phyloP scores from a whole-genome alignment of 2,113 vertebrate genomes.

The Coryphaenoides rupestris region DNA sequence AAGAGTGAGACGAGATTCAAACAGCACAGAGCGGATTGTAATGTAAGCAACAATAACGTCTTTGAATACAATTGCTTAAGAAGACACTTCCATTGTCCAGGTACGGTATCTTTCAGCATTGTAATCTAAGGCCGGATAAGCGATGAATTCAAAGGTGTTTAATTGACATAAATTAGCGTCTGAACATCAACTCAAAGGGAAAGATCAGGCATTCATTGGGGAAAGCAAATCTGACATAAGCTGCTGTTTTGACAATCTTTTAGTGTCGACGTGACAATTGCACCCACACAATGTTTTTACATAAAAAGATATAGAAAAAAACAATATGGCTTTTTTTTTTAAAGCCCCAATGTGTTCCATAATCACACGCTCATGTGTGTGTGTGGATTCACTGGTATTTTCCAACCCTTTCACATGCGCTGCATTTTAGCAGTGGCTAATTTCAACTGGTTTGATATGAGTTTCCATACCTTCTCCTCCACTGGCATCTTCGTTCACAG shows the following conservation, averaged over 20 bases:
- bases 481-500: too few relatives aligned
- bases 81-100: neutral
- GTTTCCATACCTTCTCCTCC: neutral
- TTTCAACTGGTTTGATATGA: too few relatives aligned
- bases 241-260: neutral
- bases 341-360: neutral
- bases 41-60: neutral
- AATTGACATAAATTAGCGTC: neutral
- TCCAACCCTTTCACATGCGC: too few relatives aligned
- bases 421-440: neutral
- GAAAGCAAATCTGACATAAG: neutral
- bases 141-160: neutral
- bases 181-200: neutral
- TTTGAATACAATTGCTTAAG: neutral
- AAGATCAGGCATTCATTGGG: neutral
- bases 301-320: neutral
- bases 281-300: neutral
- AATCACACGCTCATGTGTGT: too few relatives aligned
- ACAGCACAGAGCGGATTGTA: neutral
- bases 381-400: too few relatives aligned
- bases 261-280: neutral
- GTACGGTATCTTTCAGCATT: too few relatives aligned
- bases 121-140: too few relatives aligned
- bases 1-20: too few relatives aligned
- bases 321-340: neutral